Evolutionary conservation across 2,888 invertebrate genomes (phyloP).

Genomic region (Meandrusa payeni): DNA sequence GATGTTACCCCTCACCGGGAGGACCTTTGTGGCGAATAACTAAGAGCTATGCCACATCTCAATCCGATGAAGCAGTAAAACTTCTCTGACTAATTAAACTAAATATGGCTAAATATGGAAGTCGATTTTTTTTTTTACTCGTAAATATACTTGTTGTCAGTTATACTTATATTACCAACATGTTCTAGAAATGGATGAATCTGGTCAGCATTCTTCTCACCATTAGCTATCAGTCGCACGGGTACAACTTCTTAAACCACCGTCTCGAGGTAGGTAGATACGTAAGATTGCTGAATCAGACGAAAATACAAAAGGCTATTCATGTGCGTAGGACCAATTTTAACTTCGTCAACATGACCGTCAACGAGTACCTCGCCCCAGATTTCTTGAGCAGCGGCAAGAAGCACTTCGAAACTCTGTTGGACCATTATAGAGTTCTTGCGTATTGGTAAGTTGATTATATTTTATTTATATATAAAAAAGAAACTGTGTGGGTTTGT

Average conservation of each 20-base stretch:
- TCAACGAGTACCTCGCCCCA: conserved; percentile 46
- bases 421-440: conserved; percentile 59
- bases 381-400: conserved; percentile 61
- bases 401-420: conserved; percentile 48
- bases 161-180: too few species aligned
- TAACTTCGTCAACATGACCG: conserved; percentile 54
- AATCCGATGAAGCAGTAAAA: too few species aligned
- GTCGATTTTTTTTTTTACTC: too few species aligned
- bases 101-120: too few species aligned
- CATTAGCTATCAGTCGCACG: conserved; percentile 55
- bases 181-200: conserved; percentile 60
- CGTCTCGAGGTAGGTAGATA: conserved; percentile 46
- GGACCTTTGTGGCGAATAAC: too few species aligned
- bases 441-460: conserved; percentile 55
- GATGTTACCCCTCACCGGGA: too few species aligned
- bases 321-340: conserved; percentile 61
- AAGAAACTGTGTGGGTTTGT: too few species aligned
- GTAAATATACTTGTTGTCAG: too few species aligned
- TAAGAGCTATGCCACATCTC: too few species aligned
- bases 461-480: too few species aligned
- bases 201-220: conserved; percentile 45
- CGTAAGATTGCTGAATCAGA: conserved; percentile 36
- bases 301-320: conserved; percentile 54
- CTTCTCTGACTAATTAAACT: too few species aligned
- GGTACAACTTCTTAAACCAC: conserved; percentile 63